Conservation (phyloP, 2,113 vertebrate genomes). For the Monopterus albus region DNA sequence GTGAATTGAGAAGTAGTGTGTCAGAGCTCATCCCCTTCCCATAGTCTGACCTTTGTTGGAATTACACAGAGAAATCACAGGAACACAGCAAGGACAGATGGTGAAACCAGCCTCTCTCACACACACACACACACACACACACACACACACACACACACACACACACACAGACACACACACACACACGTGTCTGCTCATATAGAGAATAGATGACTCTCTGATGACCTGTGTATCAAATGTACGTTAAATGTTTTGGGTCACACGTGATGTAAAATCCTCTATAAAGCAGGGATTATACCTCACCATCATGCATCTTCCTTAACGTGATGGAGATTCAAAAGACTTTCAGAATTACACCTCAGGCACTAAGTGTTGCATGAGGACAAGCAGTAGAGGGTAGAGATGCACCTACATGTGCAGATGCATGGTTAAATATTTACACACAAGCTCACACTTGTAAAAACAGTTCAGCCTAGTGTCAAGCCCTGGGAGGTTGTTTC, state of each 20-base stretch:
- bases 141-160: constrained; percentile 22
- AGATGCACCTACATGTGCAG: background rate
- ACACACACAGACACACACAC: constrained; percentile 25
- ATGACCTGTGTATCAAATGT: constrained; percentile 12
- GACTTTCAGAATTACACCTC: background rate
- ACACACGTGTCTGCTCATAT: background rate
- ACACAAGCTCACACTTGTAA: background rate
- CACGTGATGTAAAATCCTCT: background rate
- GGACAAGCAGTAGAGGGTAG: background rate
- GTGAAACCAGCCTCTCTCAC: constrained; percentile 52
- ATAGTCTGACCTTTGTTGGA: constrained; percentile 75
- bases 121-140: constrained; percentile 21
- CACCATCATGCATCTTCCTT: background rate
- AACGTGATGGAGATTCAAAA: background rate
- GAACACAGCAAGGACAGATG: constrained; percentile 72
- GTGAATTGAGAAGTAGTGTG: constrained; percentile 54
- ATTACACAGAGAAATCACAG: constrained; percentile 73
- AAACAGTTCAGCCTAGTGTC: background rate
- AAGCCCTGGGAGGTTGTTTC: background rate
- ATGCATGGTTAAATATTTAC: background rate
- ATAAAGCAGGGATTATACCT: background rate
- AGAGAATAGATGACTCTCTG: constrained; percentile 8
- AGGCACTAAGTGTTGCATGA: background rate
- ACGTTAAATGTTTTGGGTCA: constrained; percentile 2
- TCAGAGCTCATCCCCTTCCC: constrained; percentile 62